phyloP scores from a whole-genome alignment of 2,888 invertebrate genomes.

The Rhagium mordax region DNA sequence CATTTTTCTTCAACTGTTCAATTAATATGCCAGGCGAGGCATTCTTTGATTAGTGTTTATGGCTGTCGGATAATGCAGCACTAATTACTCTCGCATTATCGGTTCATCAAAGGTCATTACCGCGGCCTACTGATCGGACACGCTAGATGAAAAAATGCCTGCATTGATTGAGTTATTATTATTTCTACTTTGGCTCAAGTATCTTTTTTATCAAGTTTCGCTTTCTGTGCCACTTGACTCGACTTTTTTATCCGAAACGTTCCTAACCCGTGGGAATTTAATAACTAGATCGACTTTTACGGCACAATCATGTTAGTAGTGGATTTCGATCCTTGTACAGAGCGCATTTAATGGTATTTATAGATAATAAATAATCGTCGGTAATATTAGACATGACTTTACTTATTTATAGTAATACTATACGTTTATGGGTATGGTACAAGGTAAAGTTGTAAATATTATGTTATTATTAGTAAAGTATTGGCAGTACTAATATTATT shows the following conservation, averaged over 20 bases:
- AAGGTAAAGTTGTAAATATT: background rate
- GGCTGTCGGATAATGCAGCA: constrained; percentile 27
- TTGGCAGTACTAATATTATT: too few relatives aligned
- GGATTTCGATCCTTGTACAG: constrained; percentile 33
- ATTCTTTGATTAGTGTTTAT: constrained; percentile 33
- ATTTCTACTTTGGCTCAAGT: constrained; percentile 11
- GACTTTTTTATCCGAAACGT: background rate
- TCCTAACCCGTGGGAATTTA: constrained; percentile 33
- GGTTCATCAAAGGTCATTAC: constrained; percentile 50
- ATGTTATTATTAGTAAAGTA: background rate
- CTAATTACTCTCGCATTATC: constrained; percentile 34
- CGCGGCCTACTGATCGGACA: constrained; percentile 43
- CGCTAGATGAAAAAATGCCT: constrained; percentile 1
- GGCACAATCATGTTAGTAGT: constrained; percentile 36
- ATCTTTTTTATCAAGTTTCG: background rate
- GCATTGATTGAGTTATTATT: constrained; percentile 31
- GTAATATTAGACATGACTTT: background rate
- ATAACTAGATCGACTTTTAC: constrained; percentile 39
- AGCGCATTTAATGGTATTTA: constrained; percentile 1
- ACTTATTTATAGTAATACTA: background rate
- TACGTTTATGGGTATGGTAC: background rate
- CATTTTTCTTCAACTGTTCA: constrained; percentile 27
- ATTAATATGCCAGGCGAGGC: constrained; percentile 35
- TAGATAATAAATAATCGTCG: constrained; percentile 19
- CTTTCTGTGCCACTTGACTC: background rate